These are phyloP conservation scores for Xenopus borealis DNA, from an alignment of 2,113 vertebrate genomes.

Conservation along the genomic window DNA sequence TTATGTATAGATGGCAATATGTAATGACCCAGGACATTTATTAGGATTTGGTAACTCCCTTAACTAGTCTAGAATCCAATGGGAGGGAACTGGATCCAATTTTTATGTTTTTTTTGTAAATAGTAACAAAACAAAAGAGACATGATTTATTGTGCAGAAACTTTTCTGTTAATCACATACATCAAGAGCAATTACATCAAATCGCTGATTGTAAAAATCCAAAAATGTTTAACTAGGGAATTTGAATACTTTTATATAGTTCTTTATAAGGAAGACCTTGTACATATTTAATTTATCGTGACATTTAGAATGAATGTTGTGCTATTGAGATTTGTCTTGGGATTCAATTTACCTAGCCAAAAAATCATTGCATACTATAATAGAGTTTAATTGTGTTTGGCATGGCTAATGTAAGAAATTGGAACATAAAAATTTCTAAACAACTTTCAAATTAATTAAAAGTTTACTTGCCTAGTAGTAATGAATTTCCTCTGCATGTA, in stretches of 20 bases:
- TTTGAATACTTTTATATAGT: conserved; percentile 1
- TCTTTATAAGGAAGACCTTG: conserved; percentile 7
- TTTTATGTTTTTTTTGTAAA: conserved; percentile 9
- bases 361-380: background rate
- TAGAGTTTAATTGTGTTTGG: conserved; percentile 4
- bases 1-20: background rate
- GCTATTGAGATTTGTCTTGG: conserved; percentile 1
- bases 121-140: background rate
- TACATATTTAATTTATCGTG: conserved; percentile 25
- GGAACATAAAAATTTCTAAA: background rate
- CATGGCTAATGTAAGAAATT: background rate
- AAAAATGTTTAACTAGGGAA: conserved; percentile 5
- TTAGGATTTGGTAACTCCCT: background rate
- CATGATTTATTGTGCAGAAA: conserved; percentile 21
- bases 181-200: conserved; percentile 22
- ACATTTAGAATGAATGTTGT: conserved; percentile 3
- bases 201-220: background rate
- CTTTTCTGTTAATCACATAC: conserved; percentile 16
- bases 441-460: conserved; percentile 2
- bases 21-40: background rate
- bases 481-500: no score
- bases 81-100: background rate
- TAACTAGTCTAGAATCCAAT: background rate
- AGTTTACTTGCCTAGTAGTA: background rate
- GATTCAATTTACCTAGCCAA: conserved; percentile 5